These are phyloP conservation scores for Drosophila incognita DNA, from an alignment of 2,888 invertebrate species.

Conservation along the genomic window DNA sequence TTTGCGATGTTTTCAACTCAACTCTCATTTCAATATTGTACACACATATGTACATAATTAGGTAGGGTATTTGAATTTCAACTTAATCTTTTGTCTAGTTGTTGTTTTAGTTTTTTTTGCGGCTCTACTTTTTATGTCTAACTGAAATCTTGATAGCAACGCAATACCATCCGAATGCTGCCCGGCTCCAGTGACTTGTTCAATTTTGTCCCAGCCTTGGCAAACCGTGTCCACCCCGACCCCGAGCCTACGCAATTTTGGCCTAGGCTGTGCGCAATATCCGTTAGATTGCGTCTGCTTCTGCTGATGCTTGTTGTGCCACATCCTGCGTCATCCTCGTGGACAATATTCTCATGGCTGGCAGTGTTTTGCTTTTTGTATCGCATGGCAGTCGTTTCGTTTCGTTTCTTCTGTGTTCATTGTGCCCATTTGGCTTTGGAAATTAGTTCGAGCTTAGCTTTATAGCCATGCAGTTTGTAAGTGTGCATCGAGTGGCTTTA, in stretches of 20 bases:
- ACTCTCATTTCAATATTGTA: background rate
- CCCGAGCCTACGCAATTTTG: background rate
- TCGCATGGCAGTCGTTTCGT: conserved; percentile 27
- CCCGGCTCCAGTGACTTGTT: conserved; percentile 36
- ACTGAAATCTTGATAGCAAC: conserved; percentile 63
- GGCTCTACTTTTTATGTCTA: conserved; percentile 45
- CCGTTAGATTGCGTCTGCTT: conserved; percentile 21
- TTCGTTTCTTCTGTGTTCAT: conserved; percentile 29
- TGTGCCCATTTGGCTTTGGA: conserved; percentile 54
- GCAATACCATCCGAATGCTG: conserved; percentile 57
- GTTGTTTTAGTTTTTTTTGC: background rate
- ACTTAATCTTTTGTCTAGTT: background rate
- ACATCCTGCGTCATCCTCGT: conserved; percentile 43
- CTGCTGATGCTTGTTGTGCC: conserved; percentile 20
- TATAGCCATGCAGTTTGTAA: conserved; percentile 50
- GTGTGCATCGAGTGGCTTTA: conserved; percentile 33
- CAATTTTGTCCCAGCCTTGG: conserved; percentile 39
- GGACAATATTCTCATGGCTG: conserved; percentile 37
- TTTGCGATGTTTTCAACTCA: background rate
- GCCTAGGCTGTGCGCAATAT: conserved; percentile 25
- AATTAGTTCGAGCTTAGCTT: conserved; percentile 66
- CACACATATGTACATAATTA: background rate
- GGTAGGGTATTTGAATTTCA: conserved; percentile 21
- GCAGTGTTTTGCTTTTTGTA: conserved; percentile 48
- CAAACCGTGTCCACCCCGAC: background rate